Conservation (phyloP, 2,113 vertebrate genomes). For the human (Homo sapiens) region DNA sequence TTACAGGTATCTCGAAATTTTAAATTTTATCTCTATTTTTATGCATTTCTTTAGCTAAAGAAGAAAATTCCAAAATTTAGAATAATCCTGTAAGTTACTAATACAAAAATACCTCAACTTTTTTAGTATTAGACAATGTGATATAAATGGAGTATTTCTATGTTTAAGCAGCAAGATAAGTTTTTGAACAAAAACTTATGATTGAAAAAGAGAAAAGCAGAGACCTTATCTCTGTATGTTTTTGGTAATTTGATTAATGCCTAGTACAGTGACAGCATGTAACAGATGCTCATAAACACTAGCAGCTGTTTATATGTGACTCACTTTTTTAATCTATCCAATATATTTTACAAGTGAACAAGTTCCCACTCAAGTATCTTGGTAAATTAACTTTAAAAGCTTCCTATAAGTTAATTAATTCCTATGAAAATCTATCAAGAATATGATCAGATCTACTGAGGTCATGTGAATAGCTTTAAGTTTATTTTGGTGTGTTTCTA, state of each 20-base stretch:
- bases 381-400: conserved; percentile 20
- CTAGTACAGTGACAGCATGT: neutral
- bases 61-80: neutral
- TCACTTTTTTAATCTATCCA: neutral
- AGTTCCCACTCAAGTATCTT: neutral
- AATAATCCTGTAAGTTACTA: conserved; percentile 2
- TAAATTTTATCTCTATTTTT: neutral
- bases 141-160: neutral
- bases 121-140: neutral
- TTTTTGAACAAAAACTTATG: neutral
- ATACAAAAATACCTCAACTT: conserved; percentile 1
- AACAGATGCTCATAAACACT: neutral
- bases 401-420: neutral
- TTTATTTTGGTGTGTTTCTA: neutral
- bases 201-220: neutral
- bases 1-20: neutral
- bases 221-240: neutral
- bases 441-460: neutral
- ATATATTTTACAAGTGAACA: neutral
- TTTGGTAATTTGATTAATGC: neutral
- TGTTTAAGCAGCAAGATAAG: neutral
- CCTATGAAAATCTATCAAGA: neutral
- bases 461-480: neutral
- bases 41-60: conserved; percentile 2
- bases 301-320: neutral